A percentile compares a stretch with the other conserved stretches of the same genome.
phyloP scores from a whole-genome alignment of 2,113 vertebrate species.

The Tinamus guttatus region DNA sequence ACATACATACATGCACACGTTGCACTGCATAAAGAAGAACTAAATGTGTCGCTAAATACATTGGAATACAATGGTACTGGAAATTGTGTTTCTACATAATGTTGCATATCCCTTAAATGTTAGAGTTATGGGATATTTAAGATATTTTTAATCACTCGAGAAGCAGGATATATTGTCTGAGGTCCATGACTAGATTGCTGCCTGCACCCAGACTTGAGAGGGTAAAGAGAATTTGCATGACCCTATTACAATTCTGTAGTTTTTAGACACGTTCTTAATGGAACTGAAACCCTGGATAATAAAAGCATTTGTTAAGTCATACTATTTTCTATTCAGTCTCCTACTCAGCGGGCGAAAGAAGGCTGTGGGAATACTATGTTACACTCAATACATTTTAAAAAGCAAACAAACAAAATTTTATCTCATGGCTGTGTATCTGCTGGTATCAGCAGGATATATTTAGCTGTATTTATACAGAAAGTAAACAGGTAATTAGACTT shows the following conservation, averaged over 20 bases:
- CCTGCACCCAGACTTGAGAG: not conserved
- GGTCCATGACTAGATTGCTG: not conserved
- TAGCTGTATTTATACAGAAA: constrained; percentile 28
- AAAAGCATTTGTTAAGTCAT: constrained; percentile 52
- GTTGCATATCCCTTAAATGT: not conserved
- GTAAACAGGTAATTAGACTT: constrained; percentile 28
- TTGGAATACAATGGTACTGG: not conserved
- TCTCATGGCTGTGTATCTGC: not conserved
- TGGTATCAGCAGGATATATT: constrained; percentile 41
- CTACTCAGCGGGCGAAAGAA: not conserved
- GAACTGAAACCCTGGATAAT: constrained; percentile 35
- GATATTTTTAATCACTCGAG: constrained; percentile 35
- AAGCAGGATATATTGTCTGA: not conserved
- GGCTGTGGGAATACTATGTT: constrained; percentile 62
- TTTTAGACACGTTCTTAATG: constrained; percentile 28
- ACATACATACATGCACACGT: not conserved
- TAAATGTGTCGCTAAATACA: not conserved
- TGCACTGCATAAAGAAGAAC: not conserved
- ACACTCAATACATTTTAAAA: constrained; percentile 25
- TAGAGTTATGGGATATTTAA: not conserved
- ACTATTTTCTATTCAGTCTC: constrained; percentile 24
- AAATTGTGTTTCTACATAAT: not conserved
- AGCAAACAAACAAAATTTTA: constrained; percentile 55
- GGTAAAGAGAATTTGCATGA: constrained; percentile 33
- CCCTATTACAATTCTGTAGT: constrained; percentile 11